Evolutionary conservation across 2,113 vertebrate species (phyloP).

Genomic region (Pan troglodytes): NHGRI_mPanTro3-v2.1_pri NC_072398.2:177271501-177272000

Average conservation of each 20-base stretch:
- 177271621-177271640: neutral
- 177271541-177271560: no score
- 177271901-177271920: neutral
- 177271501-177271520: no score
- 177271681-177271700: neutral
- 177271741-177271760: neutral
- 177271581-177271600: no score
- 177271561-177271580: no score
- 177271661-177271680: neutral
- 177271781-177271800: neutral
- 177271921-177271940: neutral
- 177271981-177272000: neutral
- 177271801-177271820: neutral
- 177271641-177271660: neutral
- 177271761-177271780: neutral
- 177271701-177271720: neutral
- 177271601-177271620: no score
- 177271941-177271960: neutral
- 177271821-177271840: neutral
- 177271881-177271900: neutral
- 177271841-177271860: rapidly evolving
- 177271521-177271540: no score
- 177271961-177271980: neutral
- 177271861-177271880: neutral
- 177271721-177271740: neutral